These are phyloP conservation scores for Gonioctena quinquepunctata DNA, from an alignment of 1,140 invertebrate species.

Conservation along the genomic window DNA sequence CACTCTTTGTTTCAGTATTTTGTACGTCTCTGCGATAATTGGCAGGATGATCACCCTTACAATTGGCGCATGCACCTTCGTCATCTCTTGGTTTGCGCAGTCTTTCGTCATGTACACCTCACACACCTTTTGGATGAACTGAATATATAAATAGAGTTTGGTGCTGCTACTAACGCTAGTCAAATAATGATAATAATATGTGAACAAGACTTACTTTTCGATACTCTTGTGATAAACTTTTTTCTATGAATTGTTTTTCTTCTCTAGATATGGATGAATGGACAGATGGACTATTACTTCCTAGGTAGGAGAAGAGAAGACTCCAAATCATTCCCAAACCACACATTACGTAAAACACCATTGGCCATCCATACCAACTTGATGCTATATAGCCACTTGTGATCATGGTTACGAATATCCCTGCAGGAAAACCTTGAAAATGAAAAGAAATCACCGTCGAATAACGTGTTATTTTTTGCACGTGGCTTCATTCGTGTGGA, in stretches of 20 bases:
- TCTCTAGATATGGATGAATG: slow-evolving; percentile 63
- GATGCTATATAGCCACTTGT: slow-evolving; percentile 68
- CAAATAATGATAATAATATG: slow-evolving; percentile 66
- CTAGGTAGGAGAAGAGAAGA: slow-evolving; percentile 64
- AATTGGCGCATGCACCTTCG: too few species aligned
- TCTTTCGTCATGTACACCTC: too few species aligned
- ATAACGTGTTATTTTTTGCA: too few species aligned
- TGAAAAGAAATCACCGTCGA: too few species aligned
- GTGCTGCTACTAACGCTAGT: too few species aligned
- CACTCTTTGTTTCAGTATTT: too few species aligned
- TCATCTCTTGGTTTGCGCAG: too few species aligned
- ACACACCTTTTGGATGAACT: too few species aligned
- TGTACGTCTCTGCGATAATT: too few species aligned
- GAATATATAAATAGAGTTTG: too few species aligned
- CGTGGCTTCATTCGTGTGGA: too few species aligned
- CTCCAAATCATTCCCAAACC: slow-evolving; percentile 65
- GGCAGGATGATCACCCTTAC: too few species aligned
- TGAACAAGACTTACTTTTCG: slow-evolving; percentile 53
- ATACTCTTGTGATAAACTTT: neutral
- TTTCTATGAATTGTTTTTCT: slow-evolving; percentile 39
- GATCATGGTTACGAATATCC: slow-evolving; percentile 72
- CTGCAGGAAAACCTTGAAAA: slow-evolving; percentile 65
- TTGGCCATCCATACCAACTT: slow-evolving; percentile 72
- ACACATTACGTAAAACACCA: slow-evolving; percentile 79
- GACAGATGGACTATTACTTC: slow-evolving; percentile 67